Base-by-base conservation (phyloP, 2,888 invertebrate species). In the Sphaerophoria rueppellii region DNA sequence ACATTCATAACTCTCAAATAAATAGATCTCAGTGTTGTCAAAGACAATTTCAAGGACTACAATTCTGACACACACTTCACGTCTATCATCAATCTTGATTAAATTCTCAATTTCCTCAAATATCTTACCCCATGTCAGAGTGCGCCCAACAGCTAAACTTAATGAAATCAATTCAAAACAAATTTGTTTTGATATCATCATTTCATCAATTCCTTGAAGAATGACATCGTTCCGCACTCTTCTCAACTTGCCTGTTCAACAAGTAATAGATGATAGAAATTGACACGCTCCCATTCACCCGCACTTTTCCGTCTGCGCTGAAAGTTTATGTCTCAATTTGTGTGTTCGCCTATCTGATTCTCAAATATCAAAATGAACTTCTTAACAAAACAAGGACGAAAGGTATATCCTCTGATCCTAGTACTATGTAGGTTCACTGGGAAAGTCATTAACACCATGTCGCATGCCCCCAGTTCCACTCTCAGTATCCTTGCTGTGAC, bases 401-500 rank as follows among this genome's bases (percentile, higher is more conserved):
- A 7, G 46, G 7, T 11, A 55, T 48, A 75, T 24, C 24, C 2
- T 24, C 24, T 24, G 24, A 24, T 24, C 74, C 58, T 67, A 37
- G 35, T 24, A 37, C 3, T 35, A 48, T 34, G n/a, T 48, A 24
- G 7, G 46, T 61, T 48, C 60, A 76, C 69, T 69, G 67, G 69
- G 37, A 76, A 76, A 70, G 54, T 61, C 76, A 76, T 76, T 70
- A 76, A 48, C 69, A 46, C 69, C 16, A 32, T 58, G 50, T 65
- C 70, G 43, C 9, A 43, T 57, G 70, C 9, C 57, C 46, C 55
- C 6, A 65, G 24, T 24, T 24, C 24, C 24, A 24, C 24, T 24
- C 24, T 24, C 24, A 24, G 24, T 24, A 24, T 24, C 24, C 24
- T 24, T 2, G 24, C 24, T 24, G 24, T 65, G 35, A 65, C 65